Evolutionary conservation across 2,888 invertebrate species (phyloP), one percentile per base, ranked within the genome.

Genomic region (Troilus luridus): DNA sequence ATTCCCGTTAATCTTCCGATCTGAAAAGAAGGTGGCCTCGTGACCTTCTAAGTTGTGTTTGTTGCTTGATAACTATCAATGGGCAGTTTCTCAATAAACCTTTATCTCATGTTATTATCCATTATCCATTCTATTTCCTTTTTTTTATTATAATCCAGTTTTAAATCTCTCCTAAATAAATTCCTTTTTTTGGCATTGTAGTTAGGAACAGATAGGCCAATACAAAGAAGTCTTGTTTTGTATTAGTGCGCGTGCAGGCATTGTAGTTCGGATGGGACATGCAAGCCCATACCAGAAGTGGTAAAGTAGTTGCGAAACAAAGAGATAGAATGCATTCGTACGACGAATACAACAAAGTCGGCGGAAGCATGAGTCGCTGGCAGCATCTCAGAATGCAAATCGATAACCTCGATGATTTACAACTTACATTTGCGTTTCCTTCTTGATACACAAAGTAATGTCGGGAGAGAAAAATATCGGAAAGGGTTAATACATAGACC

Each of bases 301-400:
- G 14, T 72, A 27, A 27, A 10, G n/a, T 2, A 0, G 27, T 77
- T 77, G 72, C 72, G 72, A 41, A 77, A 77, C 72, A 77, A 77
- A 41, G 72, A 27, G 19, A 14, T 7, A 14, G 7, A 77, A 27
- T 41, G 14, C 72, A 41, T 41, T 77, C 17, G 7, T 19, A 77
- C 27, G 72, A 67, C 27, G 72, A 41, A 77, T 17, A 8, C 14
- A 67, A 19, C 17, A 24, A 3, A 17, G 41, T 77, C 41, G 27
- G 41, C 27, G 72, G 72, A 77, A 77, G 72, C 41, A 41, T 77
- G 72, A 77, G 72, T 19, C 17, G 19, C 41, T 77, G 72, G 72
- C 72, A 77, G 72, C 72, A 41, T 77, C 72, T 77, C 72, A 77
- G 72, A 77, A 77, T 77, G 72, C 41, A 41, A 77, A 77, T 77